phyloP scores from a whole-genome alignment of 2,113 vertebrate genomes.

The Tachysurus fulvidraco region DNA sequence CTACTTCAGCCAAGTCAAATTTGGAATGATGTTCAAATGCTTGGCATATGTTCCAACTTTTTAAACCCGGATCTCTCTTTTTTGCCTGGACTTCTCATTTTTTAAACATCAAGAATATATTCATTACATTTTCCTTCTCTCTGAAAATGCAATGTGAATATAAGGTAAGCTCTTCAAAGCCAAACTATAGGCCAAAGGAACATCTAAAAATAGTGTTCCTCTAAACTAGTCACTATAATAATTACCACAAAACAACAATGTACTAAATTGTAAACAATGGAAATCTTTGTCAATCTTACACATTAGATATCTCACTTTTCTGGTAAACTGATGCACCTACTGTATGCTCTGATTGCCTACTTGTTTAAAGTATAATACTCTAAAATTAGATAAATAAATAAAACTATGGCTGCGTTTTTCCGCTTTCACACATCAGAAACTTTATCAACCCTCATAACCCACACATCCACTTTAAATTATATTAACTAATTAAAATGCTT shows the following conservation, averaged over 20 bases:
- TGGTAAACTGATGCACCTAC: neutral
- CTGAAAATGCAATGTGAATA: slow-evolving; percentile 33
- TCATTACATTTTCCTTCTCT: neutral
- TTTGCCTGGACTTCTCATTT: slow-evolving; percentile 23
- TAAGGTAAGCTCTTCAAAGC: slow-evolving; percentile 43
- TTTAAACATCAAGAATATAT: slow-evolving; percentile 6
- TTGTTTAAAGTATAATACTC: neutral
- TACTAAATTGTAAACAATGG: neutral
- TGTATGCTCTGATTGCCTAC: neutral
- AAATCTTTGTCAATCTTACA: neutral
- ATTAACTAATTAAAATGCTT: neutral
- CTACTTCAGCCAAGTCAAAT: slow-evolving; percentile 58
- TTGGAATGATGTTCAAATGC: slow-evolving; percentile 64
- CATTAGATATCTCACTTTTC: neutral
- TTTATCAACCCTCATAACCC: neutral
- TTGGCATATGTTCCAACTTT: slow-evolving; percentile 55
- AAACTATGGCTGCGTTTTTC: neutral
- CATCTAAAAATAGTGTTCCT: slow-evolving; percentile 3
- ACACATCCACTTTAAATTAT: neutral
- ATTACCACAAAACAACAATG: neutral
- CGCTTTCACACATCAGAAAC: neutral
- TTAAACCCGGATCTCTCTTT: slow-evolving; percentile 41
- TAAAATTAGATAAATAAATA: neutral
- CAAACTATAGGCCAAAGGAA: slow-evolving; percentile 28
- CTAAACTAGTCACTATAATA: neutral